Evolutionary conservation across 2,797 vertebrate genomes (phyloP), one percentile per base, ranked within the genome.

Genomic region (Malacoctenus gilli): DNA sequence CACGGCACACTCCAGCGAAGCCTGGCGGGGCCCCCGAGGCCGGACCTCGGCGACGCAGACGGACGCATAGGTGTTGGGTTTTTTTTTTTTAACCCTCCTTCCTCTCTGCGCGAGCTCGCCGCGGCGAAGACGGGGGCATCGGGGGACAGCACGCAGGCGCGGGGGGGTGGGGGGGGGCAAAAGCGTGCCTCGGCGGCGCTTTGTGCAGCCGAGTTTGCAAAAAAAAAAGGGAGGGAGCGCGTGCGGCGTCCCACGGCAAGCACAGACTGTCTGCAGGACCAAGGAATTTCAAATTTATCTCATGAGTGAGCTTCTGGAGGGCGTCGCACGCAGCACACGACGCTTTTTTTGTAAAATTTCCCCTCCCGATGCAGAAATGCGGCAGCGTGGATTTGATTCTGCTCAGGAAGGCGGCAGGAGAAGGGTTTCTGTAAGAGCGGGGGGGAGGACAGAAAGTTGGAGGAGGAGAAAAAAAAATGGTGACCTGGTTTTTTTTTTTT

Each of bases 1-100:
- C 87, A 87, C 61, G 42, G 83, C 84, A 89, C 88, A 86, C 88
- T 89, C 80, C 86, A 84, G 49, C 80, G 85, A 67, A 82, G 87
- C 72, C 64, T 46, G 12, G 58, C 20, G 18, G 72, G 80, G n/a
- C n/a, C n/a, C 88, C 83, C 47, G 10, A 34, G 83, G 86, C 85
- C 72, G 69, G 71, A 79, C 74, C 60, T 81, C 64, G 77, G 63
- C 64, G 37, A 21, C 67, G 49, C 72, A 82, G 69, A 77, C 73
- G 48, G 60, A 84, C 53, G 72, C 71, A 80, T 73, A 88, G 78
- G 82, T 84, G 72, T 60, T n/a, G n/a, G n/a, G n/a, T n/a, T n/a
- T 79, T 82, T 75, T 64, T 60, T 47, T 15, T 31, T 15, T 15
- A 9, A 2, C 38, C 47, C 8, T 15, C 30, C 16, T 43, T 32